Base-by-base conservation (phyloP, 2,113 vertebrate species). In the Turnix velox region DNA sequence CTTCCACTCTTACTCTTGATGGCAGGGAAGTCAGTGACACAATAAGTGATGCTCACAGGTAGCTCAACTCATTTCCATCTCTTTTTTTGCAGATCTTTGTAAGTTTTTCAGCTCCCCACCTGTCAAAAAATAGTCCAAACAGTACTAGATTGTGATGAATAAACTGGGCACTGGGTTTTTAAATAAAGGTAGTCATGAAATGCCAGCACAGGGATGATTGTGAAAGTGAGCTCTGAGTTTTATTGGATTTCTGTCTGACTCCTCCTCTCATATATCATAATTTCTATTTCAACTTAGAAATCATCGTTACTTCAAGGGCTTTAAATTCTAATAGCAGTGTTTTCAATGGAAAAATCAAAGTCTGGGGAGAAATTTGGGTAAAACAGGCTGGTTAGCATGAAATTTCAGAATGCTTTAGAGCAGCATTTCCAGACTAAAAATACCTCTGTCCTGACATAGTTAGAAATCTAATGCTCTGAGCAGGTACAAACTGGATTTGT, bases 1-100 rank as follows among this genome's bases (percentile, higher is more conserved):
- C 95, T 97, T 98, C 97, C 96, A 74, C 78, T 25, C 5, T 0
- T 18, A 63, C 9, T 84, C 80, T 57, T 74, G 48, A 24, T 54
- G 37, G 5, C 59, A 68, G 48, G 46, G 61, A 75, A 65, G 63
- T 42, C 48, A 40, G 43, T 43, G 55, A 69, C 30, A 72, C 16
- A 31, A 25, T 1, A 1, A 24, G 33, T 67, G 23, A 37, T 80
- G 39, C 49, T 84, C 67, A 63, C 45, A 93, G 46, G 35, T 43
- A 83, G 55, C 15, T 82, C 40, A 83, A 15, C 18, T 31, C 37
- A 18, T 18, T 68, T n/a, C 55, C 16, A 4, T 66, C 19, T 84
- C 31, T 24, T 68, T 54, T 48, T 68, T 79, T 18, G 42, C 30
- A 43, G n/a, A 82, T 76, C 19, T 58, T 46, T 54, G 0, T 63